A percentile compares a stretch with the other conserved stretches of the same genome.
These are phyloP conservation scores for Opisthograptis luteolata DNA, from an alignment of 2,888 invertebrate genomes.

Conservation along the genomic window DNA sequence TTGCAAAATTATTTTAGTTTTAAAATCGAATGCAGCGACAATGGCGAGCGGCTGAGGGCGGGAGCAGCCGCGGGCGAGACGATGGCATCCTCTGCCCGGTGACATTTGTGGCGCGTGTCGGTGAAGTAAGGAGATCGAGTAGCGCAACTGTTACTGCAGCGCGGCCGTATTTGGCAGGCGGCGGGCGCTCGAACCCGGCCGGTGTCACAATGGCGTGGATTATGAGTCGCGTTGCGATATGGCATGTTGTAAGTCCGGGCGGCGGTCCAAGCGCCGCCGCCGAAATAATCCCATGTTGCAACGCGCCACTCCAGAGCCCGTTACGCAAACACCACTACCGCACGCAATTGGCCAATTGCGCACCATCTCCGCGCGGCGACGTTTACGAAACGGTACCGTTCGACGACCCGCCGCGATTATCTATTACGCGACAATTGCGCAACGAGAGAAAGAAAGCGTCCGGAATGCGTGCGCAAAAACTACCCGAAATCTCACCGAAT, in stretches of 20 bases:
- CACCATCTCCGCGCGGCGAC: conserved; percentile 52
- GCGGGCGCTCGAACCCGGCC: conserved; percentile 56
- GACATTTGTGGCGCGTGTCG: conserved; percentile 50
- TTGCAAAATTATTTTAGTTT: conserved; percentile 84
- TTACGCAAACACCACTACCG: conserved; percentile 69
- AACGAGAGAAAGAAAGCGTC: conserved; percentile 83
- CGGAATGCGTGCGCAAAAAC: conserved; percentile 80
- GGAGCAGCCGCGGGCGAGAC: conserved; percentile 28
- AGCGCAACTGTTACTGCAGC: conserved; percentile 62
- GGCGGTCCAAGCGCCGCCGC: conserved; percentile 79
- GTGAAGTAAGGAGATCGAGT: conserved; percentile 70
- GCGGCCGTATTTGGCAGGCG: conserved; percentile 75
- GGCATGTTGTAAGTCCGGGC: conserved; percentile 82
- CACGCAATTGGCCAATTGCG: conserved; percentile 72
- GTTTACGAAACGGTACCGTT: conserved; percentile 70
- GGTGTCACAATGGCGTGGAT: conserved; percentile 79
- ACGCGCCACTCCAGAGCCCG: conserved; percentile 76
- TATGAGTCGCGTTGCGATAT: conserved; percentile 82
- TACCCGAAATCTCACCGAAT: conserved; percentile 73
- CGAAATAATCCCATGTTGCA: conserved; percentile 84
- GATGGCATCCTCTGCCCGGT: conserved; percentile 38
- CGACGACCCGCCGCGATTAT: conserved; percentile 65
- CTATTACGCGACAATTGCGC: conserved; percentile 76
- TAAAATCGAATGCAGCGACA: conserved; percentile 72
- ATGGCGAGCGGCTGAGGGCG: conserved; percentile 34